Evolutionary conservation across 2,113 vertebrate species (phyloP), one percentile per base, ranked within the genome.

Genomic region (Oncorhynchus mykiss): DNA sequence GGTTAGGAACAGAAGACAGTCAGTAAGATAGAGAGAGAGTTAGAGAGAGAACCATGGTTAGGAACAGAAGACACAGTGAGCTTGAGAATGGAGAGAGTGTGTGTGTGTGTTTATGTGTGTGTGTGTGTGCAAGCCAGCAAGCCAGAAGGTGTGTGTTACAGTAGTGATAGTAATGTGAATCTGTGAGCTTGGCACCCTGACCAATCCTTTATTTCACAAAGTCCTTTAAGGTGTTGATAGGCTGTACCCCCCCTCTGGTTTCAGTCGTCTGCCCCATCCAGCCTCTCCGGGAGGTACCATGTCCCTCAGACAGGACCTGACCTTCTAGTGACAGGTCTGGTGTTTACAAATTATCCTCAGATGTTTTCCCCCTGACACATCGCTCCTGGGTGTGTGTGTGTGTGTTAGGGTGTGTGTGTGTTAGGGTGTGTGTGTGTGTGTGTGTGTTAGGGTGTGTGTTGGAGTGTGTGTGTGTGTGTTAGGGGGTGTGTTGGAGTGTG

Each of bases 291-390:
- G 34, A 34, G 34, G 34, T 34, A 34, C 34, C 34, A 20, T 64
- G 14, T 62, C 34, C 6, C 34, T 34, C 34, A 7, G 34, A 34
- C 34, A 34, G 34, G 31, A 34, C 31, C 31, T 34, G 31, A 34
- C 31, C 31, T 7, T 34, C 31, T 6, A 4, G 14, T 54, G 51
- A 18, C 16, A 18, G 51, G 51, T 54, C 86, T 86, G 83, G 89
- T 91, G 89, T 87, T 90, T 87, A 75, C 89, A 34, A 34, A 14
- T 54, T 91, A 91, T 91, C 91, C 91, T 83, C 71, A 90, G 91
- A 92, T 91, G 92, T 93, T 92, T 92, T 76, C 74, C 71, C n/a
- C 7, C 8, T 70, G 39, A 51, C 39, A 34, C 34, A 34, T 89
- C 71, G 65, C 81, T 85, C 80, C 67, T 54, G 77, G 84, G 80